These are phyloP conservation scores for Sebastes kiyomatsui DNA, from an alignment of 2,797 vertebrate species.

Conservation along the genomic window DNA sequence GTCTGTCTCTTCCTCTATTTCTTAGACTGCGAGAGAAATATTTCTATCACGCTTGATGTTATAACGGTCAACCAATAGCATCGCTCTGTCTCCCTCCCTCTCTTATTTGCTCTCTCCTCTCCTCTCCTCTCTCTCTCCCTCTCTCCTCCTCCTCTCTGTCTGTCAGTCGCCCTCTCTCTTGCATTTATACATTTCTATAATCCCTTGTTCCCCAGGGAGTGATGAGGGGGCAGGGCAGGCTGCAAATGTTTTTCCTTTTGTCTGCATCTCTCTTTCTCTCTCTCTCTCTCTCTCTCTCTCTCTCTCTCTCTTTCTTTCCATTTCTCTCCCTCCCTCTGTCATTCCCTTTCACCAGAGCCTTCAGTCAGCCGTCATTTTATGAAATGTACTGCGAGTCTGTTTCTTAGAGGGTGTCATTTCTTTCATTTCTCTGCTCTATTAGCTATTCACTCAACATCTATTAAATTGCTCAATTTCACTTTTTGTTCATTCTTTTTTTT, in stretches of 20 bases:
- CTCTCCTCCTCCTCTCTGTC: constrained; percentile 27
- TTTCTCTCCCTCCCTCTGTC: constrained; percentile 22
- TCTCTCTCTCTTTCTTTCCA: neutral
- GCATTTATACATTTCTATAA: constrained; percentile 76
- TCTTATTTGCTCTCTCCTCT: constrained; percentile 50
- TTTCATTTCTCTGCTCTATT: neutral
- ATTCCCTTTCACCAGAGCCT: constrained; percentile 7
- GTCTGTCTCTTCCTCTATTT: constrained; percentile 54
- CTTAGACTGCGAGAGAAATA: constrained; percentile 67
- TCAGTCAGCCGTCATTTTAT: constrained; percentile 48
- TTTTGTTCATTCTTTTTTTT: neutral
- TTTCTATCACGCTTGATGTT: constrained; percentile 74
- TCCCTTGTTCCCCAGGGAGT: constrained; percentile 73
- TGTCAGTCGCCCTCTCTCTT: constrained; percentile 51
- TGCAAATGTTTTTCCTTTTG: constrained; percentile 67
- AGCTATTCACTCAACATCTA: neutral
- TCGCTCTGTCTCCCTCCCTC: constrained; percentile 61
- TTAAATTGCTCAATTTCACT: constrained; percentile 1
- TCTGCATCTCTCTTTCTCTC: constrained; percentile 28
- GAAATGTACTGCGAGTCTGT: constrained; percentile 26
- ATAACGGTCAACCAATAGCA: constrained; percentile 73
- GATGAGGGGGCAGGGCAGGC: constrained; percentile 76
- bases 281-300: neutral
- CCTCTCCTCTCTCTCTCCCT: constrained; percentile 47
- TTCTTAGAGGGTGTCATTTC: constrained; percentile 32